Percentiles rank a stretch among this genome's conserved stretches.
Evolutionary conservation across 1,140 invertebrate genomes (phyloP).

Genomic region (Megathymus violae): DNA sequence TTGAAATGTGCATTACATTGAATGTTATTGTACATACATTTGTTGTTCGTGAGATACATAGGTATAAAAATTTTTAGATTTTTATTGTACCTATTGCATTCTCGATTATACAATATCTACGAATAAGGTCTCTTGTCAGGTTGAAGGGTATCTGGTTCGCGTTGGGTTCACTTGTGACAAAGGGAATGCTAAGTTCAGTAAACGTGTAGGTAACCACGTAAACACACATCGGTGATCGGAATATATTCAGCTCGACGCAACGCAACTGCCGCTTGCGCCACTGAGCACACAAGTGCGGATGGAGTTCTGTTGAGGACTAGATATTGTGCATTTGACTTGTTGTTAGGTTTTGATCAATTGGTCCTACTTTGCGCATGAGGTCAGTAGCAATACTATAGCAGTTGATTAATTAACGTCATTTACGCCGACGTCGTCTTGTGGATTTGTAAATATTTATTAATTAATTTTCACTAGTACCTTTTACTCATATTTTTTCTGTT

Average conservation of each 20-base stretch:
- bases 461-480: too few relatives aligned
- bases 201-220: conserved; percentile 63
- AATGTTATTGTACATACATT: neutral
- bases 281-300: conserved; percentile 46
- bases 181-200: conserved; percentile 71
- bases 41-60: too few relatives aligned
- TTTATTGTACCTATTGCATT: too few relatives aligned
- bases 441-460: too few relatives aligned
- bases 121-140: neutral
- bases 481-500: too few relatives aligned
- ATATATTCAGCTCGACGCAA: conserved; percentile 59
- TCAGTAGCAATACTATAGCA: too few relatives aligned
- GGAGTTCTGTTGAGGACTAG: conserved; percentile 11
- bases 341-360: neutral
- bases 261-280: conserved; percentile 51
- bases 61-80: too few relatives aligned
- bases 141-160: conserved; percentile 20
- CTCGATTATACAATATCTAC: too few relatives aligned
- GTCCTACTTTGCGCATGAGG: too few relatives aligned
- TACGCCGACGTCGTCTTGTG: too few relatives aligned
- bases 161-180: conserved; percentile 48
- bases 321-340: conserved; percentile 4
- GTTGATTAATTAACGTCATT: too few relatives aligned
- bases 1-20: neutral
- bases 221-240: conserved; percentile 54